Evolutionary conservation across 2,113 vertebrate genomes (phyloP).

Genomic region (Cyprinodon variegatus): DNA sequence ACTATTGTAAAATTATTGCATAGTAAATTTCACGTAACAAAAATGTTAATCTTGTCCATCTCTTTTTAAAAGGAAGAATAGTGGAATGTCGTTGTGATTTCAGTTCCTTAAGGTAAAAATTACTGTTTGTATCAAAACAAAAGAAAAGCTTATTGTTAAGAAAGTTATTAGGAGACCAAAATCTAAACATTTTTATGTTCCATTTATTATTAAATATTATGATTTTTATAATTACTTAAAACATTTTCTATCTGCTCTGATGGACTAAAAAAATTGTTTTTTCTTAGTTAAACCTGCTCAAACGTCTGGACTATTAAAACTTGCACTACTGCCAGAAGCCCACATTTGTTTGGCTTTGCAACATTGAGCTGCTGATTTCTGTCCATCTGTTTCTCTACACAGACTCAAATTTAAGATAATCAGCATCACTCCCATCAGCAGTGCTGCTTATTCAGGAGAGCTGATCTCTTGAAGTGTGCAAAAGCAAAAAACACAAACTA

Average conservation of each 20-base stretch:
- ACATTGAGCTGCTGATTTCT: constrained; percentile 73
- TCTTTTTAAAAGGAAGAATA: no score
- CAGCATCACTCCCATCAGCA: constrained; percentile 53
- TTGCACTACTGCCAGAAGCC: constrained; percentile 60
- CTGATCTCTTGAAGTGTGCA: constrained; percentile 42
- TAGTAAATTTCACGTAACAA: no score
- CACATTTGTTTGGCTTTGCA: constrained; percentile 69
- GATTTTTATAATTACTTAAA: constrained; percentile 40
- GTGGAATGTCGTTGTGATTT: no score
- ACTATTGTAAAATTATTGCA: no score
- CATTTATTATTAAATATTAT: no score
- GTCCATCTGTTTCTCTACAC: constrained; percentile 71
- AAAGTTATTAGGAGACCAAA: no score
- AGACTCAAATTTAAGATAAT: constrained; percentile 62
- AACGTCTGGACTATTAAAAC: constrained; percentile 55
- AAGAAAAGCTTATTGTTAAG: no score
- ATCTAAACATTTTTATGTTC: no score
- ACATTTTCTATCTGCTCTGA: constrained; percentile 47
- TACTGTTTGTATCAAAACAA: no score
- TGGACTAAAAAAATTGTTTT: constrained; percentile 25
- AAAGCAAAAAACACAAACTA: constrained; percentile 15
- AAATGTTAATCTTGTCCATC: no score
- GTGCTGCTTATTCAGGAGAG: constrained; percentile 24
- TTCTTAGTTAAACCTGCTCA: constrained; percentile 44
- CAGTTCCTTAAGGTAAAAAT: no score